A percentile compares a stretch with the other conserved stretches of the same genome.
Conservation (phyloP, 2,113 vertebrate genomes). For the Casuarius casuarius region DNA sequence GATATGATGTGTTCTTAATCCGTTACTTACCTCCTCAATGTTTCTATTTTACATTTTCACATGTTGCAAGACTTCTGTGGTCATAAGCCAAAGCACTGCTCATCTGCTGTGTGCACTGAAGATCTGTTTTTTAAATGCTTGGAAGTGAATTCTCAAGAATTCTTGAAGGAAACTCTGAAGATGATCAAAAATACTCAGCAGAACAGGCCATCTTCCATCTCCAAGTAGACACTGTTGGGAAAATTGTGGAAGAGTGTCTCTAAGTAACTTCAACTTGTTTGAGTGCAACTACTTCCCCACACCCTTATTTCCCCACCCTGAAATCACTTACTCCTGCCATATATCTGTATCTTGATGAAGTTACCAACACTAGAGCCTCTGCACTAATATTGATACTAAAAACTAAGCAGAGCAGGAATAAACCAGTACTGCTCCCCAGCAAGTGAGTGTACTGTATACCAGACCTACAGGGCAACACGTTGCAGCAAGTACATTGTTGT, state of each 20-base stretch:
- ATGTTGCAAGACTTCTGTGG: neutral
- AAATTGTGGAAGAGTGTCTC: neutral
- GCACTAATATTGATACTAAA: neutral
- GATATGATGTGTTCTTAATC: neutral
- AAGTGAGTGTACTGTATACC: fast-evolving
- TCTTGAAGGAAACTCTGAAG: neutral
- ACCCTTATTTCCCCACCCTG: neutral
- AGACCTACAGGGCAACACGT: neutral
- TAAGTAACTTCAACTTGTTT: neutral
- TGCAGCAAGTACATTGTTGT: fast-evolving
- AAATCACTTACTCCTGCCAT: neutral
- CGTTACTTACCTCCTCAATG: neutral
- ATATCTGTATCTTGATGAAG: neutral
- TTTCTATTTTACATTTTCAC: neutral
- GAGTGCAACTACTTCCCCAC: neutral
- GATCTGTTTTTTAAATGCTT: neutral
- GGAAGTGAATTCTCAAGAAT: neutral
- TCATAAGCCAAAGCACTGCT: fast-evolving
- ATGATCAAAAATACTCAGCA: neutral
- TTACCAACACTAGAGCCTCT: neutral
- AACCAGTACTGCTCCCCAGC: neutral
- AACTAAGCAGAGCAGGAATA: neutral
- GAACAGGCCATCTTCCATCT: neutral
- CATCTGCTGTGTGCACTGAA: neutral
- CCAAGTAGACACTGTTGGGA: neutral